Conservation (phyloP, 2,113 vertebrate genomes). For the Xiphophorus hellerii region DNA sequence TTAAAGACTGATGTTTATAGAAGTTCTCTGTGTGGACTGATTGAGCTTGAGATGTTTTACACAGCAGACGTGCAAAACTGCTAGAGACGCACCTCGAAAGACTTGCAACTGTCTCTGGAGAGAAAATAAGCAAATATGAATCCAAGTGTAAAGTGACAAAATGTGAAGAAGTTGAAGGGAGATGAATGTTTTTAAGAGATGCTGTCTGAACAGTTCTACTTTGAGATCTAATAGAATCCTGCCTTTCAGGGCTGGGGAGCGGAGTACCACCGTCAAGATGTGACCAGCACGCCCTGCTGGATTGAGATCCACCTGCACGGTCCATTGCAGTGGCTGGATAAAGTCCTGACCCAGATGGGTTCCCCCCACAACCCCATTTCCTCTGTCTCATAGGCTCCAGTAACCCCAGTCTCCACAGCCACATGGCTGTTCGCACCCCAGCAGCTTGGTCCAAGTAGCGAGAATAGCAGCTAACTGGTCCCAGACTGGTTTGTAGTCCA, state of each 20-base stretch:
- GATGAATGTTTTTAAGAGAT: no score
- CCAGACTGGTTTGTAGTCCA: slow-evolving; percentile 47
- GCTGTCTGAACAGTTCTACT: no score
- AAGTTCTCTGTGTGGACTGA: no score
- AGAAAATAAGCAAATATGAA: no score
- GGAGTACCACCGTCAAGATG: slow-evolving; percentile 98
- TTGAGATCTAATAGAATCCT: not conserved
- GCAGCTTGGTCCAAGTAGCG: slow-evolving; percentile 66
- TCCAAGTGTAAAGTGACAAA: no score
- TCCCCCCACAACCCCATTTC: slow-evolving; percentile 98
- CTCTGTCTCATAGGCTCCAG: slow-evolving; percentile 89
- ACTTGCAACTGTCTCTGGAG: no score
- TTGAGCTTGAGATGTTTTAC: no score
- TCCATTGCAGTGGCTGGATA: slow-evolving; percentile 98
- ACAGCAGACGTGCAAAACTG: no score
- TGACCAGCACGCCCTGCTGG: slow-evolving; percentile 99
- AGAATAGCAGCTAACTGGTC: slow-evolving; percentile 36
- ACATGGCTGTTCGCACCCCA: slow-evolving; percentile 58
- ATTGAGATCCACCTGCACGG: slow-evolving; percentile 99
- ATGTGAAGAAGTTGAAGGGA: no score
- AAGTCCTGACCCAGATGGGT: slow-evolving; percentile 99
- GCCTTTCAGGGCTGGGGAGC: slow-evolving; percentile 96
- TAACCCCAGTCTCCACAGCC: slow-evolving; percentile 56
- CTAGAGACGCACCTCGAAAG: no score
- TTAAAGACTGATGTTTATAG: no score